Percentiles rank a stretch among this genome's conserved stretches.
Conservation (phyloP, 2,797 vertebrate species). For the Mus minutoides region DNA sequence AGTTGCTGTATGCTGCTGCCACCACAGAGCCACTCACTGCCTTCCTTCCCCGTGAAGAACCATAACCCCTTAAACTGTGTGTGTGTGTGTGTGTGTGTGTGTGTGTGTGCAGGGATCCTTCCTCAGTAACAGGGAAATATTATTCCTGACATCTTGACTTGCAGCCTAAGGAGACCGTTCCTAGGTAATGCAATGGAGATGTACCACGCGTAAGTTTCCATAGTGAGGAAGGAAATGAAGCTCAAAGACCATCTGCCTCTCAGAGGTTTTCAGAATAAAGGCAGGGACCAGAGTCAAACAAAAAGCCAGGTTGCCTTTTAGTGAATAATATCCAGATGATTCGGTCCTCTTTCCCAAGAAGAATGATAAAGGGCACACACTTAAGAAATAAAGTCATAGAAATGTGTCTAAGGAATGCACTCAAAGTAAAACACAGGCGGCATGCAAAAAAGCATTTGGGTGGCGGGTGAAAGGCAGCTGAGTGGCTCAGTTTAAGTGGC, state of each 20-base stretch:
- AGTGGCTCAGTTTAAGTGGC: neutral
- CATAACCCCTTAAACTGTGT: neutral
- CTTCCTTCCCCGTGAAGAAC: neutral
- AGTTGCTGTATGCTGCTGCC: neutral
- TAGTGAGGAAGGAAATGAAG: slow-evolving; percentile 25
- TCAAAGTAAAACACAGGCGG: neutral
- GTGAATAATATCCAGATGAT: slow-evolving; percentile 8
- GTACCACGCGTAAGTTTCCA: neutral
- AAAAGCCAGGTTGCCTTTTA: slow-evolving; percentile 17
- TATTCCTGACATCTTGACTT: neutral
- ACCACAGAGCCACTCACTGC: neutral
- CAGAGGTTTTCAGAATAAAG: neutral
- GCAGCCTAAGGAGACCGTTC: neutral
- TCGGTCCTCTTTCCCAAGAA: slow-evolving; percentile 13
- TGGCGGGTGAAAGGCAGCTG: neutral
- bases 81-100: no score
- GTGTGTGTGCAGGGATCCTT: no score
- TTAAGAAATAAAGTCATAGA: neutral
- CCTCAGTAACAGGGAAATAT: neutral
- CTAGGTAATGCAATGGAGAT: neutral
- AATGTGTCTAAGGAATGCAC: neutral
- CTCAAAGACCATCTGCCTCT: neutral
- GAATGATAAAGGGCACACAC: neutral
- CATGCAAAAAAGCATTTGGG: neutral
- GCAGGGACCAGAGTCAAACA: neutral